A percentile compares a stretch with the other conserved stretches of the same genome.
Evolutionary conservation across 1,140 invertebrate genomes (phyloP).

Genomic region (Neuroterus valhalla): DNA sequence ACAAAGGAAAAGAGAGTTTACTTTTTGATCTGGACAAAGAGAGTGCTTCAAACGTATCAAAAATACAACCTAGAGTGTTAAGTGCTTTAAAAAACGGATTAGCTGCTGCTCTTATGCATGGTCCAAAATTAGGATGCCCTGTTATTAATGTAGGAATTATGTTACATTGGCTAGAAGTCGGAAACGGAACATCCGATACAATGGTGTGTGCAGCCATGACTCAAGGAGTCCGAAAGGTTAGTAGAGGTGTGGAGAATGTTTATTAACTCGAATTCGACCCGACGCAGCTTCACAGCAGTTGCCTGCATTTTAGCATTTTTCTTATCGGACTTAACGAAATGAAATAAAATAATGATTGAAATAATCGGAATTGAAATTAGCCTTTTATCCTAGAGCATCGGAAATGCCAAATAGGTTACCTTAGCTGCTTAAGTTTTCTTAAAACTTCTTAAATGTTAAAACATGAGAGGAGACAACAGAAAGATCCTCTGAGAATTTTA

Average conservation of each 20-base stretch:
- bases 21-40: slow-evolving; percentile 78
- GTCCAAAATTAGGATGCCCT: slow-evolving; percentile 84
- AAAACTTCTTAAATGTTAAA: no score
- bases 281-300: no score
- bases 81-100: slow-evolving; percentile 80
- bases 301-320: no score
- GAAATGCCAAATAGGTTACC: no score
- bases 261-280: no score
- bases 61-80: slow-evolving; percentile 78
- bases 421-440: no score
- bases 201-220: slow-evolving; percentile 86
- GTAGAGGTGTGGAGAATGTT: not conserved
- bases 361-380: no score
- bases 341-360: no score
- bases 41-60: slow-evolving; percentile 81
- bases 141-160: slow-evolving; percentile 84
- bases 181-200: slow-evolving; percentile 83
- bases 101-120: slow-evolving; percentile 79
- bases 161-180: slow-evolving; percentile 85
- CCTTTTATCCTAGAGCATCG: no score
- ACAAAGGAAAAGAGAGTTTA: slow-evolving; percentile 56
- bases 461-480: no score
- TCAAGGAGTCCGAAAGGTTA: slow-evolving; percentile 86
- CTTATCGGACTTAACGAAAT: no score
- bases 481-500: no score